Percentiles rank a stretch among this genome's conserved stretches.
phyloP scores from a whole-genome alignment of 1,140 invertebrate genomes.

The Magallana ariakensis region DNA sequence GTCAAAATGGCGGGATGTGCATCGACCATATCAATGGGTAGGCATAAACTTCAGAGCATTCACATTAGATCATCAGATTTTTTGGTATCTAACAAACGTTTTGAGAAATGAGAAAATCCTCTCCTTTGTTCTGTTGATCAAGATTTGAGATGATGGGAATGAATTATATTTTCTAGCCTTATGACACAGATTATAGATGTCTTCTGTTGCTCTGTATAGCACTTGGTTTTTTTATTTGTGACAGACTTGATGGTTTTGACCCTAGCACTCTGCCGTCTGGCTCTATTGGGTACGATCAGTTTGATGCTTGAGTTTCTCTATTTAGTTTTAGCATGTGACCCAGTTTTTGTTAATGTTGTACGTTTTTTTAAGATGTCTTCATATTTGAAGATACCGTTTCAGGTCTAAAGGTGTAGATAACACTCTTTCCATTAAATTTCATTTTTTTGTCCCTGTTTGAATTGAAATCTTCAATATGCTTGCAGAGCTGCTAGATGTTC shows the following conservation, averaged over 20 bases:
- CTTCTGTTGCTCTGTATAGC: not conserved
- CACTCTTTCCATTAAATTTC: too few species aligned
- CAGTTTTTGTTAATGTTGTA: slow-evolving; percentile 1
- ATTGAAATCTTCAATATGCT: not conserved
- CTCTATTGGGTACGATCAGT: slow-evolving; percentile 35
- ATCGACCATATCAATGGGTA: slow-evolving; percentile 52
- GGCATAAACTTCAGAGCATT: not conserved
- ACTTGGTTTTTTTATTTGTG: slow-evolving; percentile 14
- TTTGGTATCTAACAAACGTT: not conserved
- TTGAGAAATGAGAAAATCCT: too few species aligned
- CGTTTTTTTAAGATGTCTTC: not conserved
- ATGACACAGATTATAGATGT: not conserved
- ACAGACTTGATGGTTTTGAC: slow-evolving; percentile 44
- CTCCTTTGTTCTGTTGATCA: not conserved
- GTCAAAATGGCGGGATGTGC: slow-evolving; percentile 49
- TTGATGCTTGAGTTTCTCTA: slow-evolving; percentile 19
- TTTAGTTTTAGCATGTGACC: slow-evolving; percentile 34
- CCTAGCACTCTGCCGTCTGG: slow-evolving; percentile 24
- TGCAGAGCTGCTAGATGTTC: not conserved
- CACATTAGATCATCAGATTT: not conserved
- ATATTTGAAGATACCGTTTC: not conserved
- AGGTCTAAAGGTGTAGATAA: not conserved
- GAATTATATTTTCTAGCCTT: not conserved
- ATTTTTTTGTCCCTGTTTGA: too few species aligned
- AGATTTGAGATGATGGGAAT: not conserved